Evolutionary conservation across 1,140 invertebrate genomes (phyloP), one percentile per base, ranked within the genome.

Genomic region (Nymphalis io): DNA sequence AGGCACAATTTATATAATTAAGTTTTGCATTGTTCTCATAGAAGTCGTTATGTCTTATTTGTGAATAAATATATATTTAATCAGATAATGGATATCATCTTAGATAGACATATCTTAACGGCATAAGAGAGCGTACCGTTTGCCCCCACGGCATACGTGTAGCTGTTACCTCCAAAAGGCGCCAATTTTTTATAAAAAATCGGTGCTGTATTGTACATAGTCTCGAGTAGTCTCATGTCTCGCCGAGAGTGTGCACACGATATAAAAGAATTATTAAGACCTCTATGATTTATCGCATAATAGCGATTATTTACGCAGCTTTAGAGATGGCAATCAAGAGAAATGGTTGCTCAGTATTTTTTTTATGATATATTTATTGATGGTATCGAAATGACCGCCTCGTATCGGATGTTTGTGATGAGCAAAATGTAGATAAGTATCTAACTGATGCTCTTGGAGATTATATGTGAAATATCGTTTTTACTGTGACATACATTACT

Each of bases 251-350:
- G 44, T 46, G 42, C 0, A 13, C 5, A 8, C 39, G 2, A 23
- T 46, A 60, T 12, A 60, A 60, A 58, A 57, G 5, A 33, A 39
- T 33, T 21, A 39, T 53, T 53, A 65, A 57, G 21, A n/a, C n/a
- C 27, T 33, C 46, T 59, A 61, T 69, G 51, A 65, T 58, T 62
- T 33, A 63, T 63, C 15, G 23, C 48, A n/a, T 46, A 62, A 58
- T 23, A 63, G 27, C 53, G 61, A 61, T 60, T 59, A 69, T 63
- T 57, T 60, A 18, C 55, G 10, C 38, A 55, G 48, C 20, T 53
- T 53, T 53, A 18, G 11, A 21, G 48, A 55, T 65, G 13, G 39
- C n/a, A 33, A 65, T 65, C 63, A 46, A 58, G 42, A 27, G 21
- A 53, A 39, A 16, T 42, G 48, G 40, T 65, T 38, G 27, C 16